Percentiles rank a stretch among this genome's conserved stretches.
These are phyloP conservation scores for Dinomys branickii DNA, from an alignment of 2,113 vertebrate species.

Conservation along the genomic window DNA sequence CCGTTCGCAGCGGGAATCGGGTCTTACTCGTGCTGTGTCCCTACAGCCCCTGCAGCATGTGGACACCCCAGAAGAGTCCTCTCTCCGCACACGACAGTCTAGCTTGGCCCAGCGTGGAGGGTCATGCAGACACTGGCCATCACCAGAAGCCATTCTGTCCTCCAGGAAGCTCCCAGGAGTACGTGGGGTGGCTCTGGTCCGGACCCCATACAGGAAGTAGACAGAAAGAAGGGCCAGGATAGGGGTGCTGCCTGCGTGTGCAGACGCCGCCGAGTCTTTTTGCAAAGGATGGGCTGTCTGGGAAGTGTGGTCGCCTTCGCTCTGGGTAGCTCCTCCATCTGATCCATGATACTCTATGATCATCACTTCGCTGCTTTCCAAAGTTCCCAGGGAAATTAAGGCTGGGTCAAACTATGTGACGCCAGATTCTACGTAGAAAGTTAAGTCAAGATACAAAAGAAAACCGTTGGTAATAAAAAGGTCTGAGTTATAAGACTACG, in stretches of 20 bases:
- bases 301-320: neutral
- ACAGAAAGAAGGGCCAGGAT: neutral
- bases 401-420: slow-evolving; percentile 70
- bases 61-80: neutral
- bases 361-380: neutral
- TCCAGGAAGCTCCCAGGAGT: neutral
- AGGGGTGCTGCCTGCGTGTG: neutral
- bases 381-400: slow-evolving; percentile 73
- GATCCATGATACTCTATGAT: neutral
- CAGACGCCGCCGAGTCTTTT: neutral
- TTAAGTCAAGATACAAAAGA: slow-evolving; percentile 71
- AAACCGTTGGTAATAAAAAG: slow-evolving; percentile 60
- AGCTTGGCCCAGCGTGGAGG: neutral
- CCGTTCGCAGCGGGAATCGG: neutral
- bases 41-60: neutral
- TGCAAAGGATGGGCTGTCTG: neutral
- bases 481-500: slow-evolving; percentile 46
- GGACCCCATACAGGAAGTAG: neutral
- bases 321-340: neutral
- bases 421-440: slow-evolving; percentile 76
- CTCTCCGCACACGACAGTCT: neutral
- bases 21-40: neutral
- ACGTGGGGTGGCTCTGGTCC: neutral
- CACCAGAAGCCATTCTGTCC: neutral
- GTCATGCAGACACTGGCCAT: neutral